Evolutionary conservation across 2,888 invertebrate genomes (phyloP), one percentile per base, ranked within the genome.

Genomic region (Incurvaria masculella): DNA sequence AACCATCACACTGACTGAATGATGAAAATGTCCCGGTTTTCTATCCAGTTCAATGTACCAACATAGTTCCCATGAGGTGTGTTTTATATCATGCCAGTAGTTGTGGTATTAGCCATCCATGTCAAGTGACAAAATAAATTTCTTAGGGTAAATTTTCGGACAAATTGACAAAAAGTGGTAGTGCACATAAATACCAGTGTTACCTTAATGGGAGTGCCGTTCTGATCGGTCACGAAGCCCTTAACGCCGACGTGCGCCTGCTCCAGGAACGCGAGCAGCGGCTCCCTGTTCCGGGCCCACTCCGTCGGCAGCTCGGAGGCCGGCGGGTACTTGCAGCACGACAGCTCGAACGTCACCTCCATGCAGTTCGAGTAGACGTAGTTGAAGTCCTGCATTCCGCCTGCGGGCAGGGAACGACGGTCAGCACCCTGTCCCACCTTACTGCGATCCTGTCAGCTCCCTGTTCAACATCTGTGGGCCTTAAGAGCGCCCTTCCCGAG

Each of bases 351-450:
- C 0, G 99, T 99, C 49, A 99, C 86, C 68, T 99, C 99, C 66
- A 96, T 94, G 65, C 96, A 94, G 72, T 97, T 98, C 2, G 94
- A 94, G 62, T 90, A 85, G 3, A 92, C 82, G 69, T 99, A 99
- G 78, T 98, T 99, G 79, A 93, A 99, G 72, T 99, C 99, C 74
- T 93, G 93, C 98, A 99, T 99, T 41, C 98, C 98, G 61, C 95
- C 92, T 84, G 73, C 54, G 55, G n/a, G n/a, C n/a, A n/a, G n/a
- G n/a, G n/a, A n/a, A n/a, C n/a, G n/a, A n/a, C n/a, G n/a, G n/a
- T n/a, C n/a, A n/a, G n/a, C n/a, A n/a, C n/a, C n/a, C n/a, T n/a
- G n/a, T n/a, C n/a, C n/a, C n/a, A n/a, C n/a, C n/a, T n/a, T n/a
- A n/a, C n/a, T n/a, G n/a, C n/a, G n/a, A n/a, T n/a, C n/a, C n/a